A percentile compares a stretch with the other conserved stretches of the same genome.
These are phyloP conservation scores for Torymus texanus DNA, from an alignment of 2,888 invertebrate genomes.

Conservation along the genomic window DNA sequence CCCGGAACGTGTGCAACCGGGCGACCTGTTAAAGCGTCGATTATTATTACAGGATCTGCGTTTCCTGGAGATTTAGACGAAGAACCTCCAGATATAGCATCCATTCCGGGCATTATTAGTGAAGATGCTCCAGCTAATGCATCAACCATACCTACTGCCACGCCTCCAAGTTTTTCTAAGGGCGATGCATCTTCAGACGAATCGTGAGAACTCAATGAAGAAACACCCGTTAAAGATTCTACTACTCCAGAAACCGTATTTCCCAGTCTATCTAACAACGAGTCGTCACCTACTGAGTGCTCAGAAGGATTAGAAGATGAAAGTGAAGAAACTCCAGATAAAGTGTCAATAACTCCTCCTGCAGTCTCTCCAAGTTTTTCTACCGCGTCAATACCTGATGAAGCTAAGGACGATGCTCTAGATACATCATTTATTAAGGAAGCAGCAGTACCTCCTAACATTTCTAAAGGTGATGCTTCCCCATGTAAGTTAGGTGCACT, in stretches of 20 bases:
- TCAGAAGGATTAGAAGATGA: background rate
- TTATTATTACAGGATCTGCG: background rate
- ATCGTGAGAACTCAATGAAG: background rate
- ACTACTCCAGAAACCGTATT: background rate
- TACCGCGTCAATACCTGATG: conserved; percentile 6
- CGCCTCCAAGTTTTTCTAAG: conserved; percentile 8
- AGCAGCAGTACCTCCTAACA: no score
- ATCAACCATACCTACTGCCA: background rate
- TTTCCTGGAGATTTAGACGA: background rate
- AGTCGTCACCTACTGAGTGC: background rate
- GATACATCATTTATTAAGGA: no score
- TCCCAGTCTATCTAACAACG: background rate
- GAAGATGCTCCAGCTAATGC: conserved; percentile 3
- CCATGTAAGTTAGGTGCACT: no score
- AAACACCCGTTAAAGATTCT: background rate
- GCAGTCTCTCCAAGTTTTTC: conserved; percentile 3
- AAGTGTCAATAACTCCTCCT: background rate
- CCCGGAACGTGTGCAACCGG: background rate
- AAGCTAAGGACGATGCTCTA: no score
- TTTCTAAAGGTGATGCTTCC: no score
- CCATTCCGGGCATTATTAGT: background rate
- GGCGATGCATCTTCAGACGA: background rate
- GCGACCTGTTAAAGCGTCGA: background rate
- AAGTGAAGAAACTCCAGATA: conserved; percentile 7
- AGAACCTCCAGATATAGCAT: conserved; percentile 12